phyloP scores from a whole-genome alignment of 2,797 vertebrate species.

The Gobionotothen gibberifrons region DNA sequence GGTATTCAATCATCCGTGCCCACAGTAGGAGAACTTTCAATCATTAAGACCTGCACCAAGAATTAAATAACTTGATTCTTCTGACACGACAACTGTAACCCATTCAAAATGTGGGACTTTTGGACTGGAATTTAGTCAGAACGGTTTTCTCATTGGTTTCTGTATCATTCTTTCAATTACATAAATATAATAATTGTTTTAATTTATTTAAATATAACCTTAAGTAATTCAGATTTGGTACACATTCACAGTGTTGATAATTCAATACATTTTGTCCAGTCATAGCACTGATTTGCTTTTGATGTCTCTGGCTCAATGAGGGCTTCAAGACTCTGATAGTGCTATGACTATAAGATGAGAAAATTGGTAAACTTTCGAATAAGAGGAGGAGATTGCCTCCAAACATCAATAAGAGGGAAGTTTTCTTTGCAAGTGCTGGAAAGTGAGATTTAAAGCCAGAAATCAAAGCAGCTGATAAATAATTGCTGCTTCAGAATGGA shows the following conservation, averaged over 20 bases:
- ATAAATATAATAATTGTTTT: background rate
- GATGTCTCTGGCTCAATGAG: slow-evolving; percentile 4
- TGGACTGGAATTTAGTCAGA: background rate
- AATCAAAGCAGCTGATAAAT: background rate
- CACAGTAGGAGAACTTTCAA: background rate
- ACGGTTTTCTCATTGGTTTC: background rate
- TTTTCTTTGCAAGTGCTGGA: background rate
- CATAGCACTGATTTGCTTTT: background rate
- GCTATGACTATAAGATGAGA: background rate
- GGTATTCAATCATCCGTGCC: background rate
- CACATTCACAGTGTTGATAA: background rate
- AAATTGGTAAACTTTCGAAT: background rate
- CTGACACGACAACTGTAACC: background rate
- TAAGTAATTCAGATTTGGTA: background rate
- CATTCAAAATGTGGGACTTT: background rate
- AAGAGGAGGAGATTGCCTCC: too few species aligned
- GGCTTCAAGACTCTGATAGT: background rate
- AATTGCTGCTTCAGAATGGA: background rate
- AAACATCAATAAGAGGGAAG: background rate
- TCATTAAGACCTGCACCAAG: background rate
- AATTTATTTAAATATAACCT: background rate
- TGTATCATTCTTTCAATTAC: background rate
- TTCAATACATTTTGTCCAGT: background rate
- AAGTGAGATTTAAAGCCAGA: slow-evolving; percentile 1
- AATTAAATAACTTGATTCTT: background rate